Base-by-base conservation (phyloP, 1,140 invertebrate genomes). In the Scylla paramamosain region DNA sequence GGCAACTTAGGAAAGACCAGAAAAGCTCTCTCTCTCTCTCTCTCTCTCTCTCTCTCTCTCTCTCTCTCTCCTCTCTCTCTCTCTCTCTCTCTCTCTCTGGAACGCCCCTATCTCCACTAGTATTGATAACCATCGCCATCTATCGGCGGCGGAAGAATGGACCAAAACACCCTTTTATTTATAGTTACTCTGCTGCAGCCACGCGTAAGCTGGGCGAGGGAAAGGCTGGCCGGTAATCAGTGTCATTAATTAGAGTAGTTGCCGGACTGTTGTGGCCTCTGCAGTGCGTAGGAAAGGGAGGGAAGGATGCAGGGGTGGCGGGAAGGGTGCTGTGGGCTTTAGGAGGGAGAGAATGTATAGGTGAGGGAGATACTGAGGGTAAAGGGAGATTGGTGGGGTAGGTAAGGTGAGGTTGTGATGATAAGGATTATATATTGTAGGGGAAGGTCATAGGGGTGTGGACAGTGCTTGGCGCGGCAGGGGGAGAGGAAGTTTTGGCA, bases 211-310 rank as follows among this genome's bases (percentile, higher is more conserved):
- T 8, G 32, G 45, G 10, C 25, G 45, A 39, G 28, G 89, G 46
- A 32, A 39, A 32, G 46, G 46, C 45, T 87, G 31, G 82, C 39
- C 39, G 28, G 84, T 83, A 31, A 87, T 88, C 92, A 59, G 31
- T 87, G 92, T 45, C 82, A 93, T 88, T 87, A 92, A 92, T 92
- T 92, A 92, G 32, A 32, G 31, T 32, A n/a, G 31, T 92, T 92
- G 91, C 91, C 25, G 28, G 29, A 39, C 16, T 48, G 52, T 31
- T 59, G 45, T 92, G 45, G 52, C 6, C 28, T 25, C n/a, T 59
- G 28, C 28, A 59, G 32, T 59, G 28, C 39, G 89, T 29, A 14
- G 89, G 32, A 20, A 46, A 28, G 86, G n/a, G 31, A 46, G 86
- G 25, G 86, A 0, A 32, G 86, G 45, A 10, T 1, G 45, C 7